Evolutionary conservation across 2,888 invertebrate genomes (phyloP), one percentile per base, ranked within the genome.

Genomic region (Lucinisca nassula): DNA sequence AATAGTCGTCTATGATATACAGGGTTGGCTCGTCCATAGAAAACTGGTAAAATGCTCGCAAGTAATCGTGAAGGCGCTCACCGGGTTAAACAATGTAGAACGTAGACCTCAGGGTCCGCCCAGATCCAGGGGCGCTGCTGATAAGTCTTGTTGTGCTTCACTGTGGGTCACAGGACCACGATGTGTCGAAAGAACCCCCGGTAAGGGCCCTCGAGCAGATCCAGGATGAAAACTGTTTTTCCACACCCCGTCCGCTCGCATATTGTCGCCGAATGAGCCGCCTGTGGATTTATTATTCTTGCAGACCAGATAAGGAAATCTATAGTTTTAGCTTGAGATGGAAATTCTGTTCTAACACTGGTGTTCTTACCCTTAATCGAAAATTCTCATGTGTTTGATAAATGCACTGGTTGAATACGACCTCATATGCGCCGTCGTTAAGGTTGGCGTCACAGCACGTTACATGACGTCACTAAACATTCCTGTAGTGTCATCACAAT

Each of bases 201-300:
- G 35, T 79, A 83, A 37, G 32, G 75, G 38, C 61, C 67, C 37
- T 78, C 82, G 17, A 86, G 79, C 35, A 83, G 75, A 30, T 78
- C 83, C 8, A 78, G 83, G 10, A 83, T 51, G 51, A 74, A 86
- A 14, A 40, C 40, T 40, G 40, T 10, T 75, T 86, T 83, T 17
- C 79, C 86, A 49, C 82, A 86, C 17, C 79, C 74, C 35, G 86
- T 86, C 61, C 37, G 55, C n/a, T n/a, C n/a, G n/a, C n/a, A n/a
- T n/a, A n/a, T n/a, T n/a, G n/a, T n/a, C n/a, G 14, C 84, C 79
- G 40, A 78, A 78, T 40, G 14, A 40, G 40, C 40, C 40, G 40
- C 14, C 40, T 14, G 6, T 14, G 40, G 40, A 6, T 10, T 6
- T 6, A 14, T 6, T 6, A 40, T 14, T n/a, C n/a, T n/a, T n/a